These are phyloP conservation scores for Chionoecetes opilio DNA, from an alignment of 1,140 invertebrate genomes.

Conservation along the genomic window DNA sequence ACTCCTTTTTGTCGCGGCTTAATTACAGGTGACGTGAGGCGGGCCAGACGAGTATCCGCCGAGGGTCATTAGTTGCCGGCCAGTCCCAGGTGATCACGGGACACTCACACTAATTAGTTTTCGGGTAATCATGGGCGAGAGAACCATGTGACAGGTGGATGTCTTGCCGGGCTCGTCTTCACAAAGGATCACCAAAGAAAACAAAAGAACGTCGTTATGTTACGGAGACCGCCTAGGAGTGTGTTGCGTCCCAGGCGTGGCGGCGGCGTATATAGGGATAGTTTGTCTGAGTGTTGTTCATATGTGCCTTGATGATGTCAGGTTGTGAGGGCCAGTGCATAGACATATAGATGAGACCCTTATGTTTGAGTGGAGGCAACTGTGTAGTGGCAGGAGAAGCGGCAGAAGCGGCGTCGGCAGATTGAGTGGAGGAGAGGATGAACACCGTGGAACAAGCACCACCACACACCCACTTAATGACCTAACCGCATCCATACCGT, in stretches of 20 bases:
- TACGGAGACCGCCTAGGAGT: not conserved
- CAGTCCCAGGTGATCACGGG: slow-evolving; percentile 30
- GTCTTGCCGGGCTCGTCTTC: not conserved
- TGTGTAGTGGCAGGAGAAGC: not conserved
- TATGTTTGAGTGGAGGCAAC: no score
- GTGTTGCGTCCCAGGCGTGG: not conserved
- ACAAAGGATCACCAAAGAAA: slow-evolving; percentile 19
- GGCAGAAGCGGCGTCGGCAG: not conserved
- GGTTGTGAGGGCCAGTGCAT: no score
- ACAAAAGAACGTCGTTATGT: not conserved
- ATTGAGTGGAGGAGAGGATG: not conserved
- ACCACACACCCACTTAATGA: not conserved
- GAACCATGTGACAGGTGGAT: not conserved
- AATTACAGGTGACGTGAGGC: slow-evolving; percentile 31
- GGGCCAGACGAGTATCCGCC: slow-evolving; percentile 30
- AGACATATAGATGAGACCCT: no score
- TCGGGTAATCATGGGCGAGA: slow-evolving; percentile 10
- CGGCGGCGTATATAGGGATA: not conserved
- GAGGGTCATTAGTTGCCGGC: slow-evolving; percentile 15
- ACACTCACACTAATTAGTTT: slow-evolving; percentile 28
- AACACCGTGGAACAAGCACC: not conserved
- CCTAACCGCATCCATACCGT: not conserved
- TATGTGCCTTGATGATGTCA: no score
- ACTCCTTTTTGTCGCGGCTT: slow-evolving; percentile 25
- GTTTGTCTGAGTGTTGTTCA: not conserved